Evolutionary conservation across 2,888 invertebrate species (phyloP).

Genomic region (Adelognathus sp.): DNA sequence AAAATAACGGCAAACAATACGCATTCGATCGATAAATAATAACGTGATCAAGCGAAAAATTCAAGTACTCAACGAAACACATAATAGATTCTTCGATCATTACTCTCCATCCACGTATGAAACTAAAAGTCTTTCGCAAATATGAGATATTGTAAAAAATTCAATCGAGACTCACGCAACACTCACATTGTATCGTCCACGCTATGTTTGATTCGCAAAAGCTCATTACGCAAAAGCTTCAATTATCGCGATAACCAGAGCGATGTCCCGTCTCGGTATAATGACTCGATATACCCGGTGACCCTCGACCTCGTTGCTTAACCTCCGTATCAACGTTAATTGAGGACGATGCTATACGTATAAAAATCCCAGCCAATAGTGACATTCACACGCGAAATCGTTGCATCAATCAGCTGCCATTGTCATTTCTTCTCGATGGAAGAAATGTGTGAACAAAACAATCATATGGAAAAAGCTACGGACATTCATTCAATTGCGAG

Average conservation of each 20-base stretch:
- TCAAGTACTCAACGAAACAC: background rate
- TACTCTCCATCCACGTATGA: background rate
- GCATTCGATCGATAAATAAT: conserved; percentile 52
- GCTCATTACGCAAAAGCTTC: background rate
- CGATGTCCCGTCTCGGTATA: background rate
- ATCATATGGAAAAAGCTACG: background rate
- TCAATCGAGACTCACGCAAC: background rate
- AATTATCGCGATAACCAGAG: background rate
- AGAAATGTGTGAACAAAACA: background rate
- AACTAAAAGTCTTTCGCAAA: background rate
- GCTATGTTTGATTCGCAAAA: background rate
- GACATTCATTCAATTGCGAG: too few relatives aligned
- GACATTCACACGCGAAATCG: too few relatives aligned
- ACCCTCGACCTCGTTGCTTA: background rate
- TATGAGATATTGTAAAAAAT: background rate
- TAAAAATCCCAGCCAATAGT: too few relatives aligned
- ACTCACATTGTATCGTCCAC: background rate
- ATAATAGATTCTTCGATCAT: background rate
- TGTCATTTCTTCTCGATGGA: too few relatives aligned
- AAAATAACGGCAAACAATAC: conserved; percentile 14
- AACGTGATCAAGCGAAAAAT: background rate
- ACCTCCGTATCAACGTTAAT: background rate
- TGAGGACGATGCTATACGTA: too few relatives aligned
- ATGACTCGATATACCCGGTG: background rate
- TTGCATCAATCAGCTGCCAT: too few relatives aligned